Evolutionary conservation across 2,888 invertebrate genomes (phyloP), one percentile per base, ranked within the genome.

Genomic region (Taenaris catops): DNA sequence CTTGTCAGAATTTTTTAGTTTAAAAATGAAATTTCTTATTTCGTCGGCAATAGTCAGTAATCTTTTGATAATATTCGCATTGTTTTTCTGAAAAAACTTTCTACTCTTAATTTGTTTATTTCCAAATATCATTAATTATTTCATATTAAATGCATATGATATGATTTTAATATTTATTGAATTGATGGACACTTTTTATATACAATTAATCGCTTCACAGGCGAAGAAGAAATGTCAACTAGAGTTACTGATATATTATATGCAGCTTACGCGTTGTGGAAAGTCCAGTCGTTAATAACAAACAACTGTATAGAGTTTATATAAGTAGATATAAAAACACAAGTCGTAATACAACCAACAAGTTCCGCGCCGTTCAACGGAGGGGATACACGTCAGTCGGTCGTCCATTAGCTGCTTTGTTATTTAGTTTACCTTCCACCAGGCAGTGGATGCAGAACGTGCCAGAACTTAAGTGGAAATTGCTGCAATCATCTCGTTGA

Each of bases 401-500:
- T 42, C 36, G 21, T 10, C 34, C 29, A 31, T 32, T 43, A 45
- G 38, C 38, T 44, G 38, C 49, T 47, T 52, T 25, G 9, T 16
- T 16, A 23, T 16, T 23, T 8, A 23, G 25, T 29, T 48, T 53
- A 49, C 54, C 54, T 58, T 49, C 50, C 36, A 37, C 23, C 37
- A 51, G 41, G 49, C 46, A 45, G 49, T 49, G 61, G 51, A 67
- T 63, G 56, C 62, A 71, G 79, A 80, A 75, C 78, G 81, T 78
- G 80, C 73, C 72, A 66, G 72, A 72, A 63, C 55, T 58, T 59
- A 60, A 65, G 56, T 50, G 55, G 56, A 59, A 76, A 81, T 79
- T 81, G 75, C 56, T 64, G 73, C 80, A 84, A 86, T 84, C 83
- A 83, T 84, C 81, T 72, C 59, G 71, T 83, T 84, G 76, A 79